Conservation (phyloP, 1,140 invertebrate genomes). For the Zelostemma sp. region DNA sequence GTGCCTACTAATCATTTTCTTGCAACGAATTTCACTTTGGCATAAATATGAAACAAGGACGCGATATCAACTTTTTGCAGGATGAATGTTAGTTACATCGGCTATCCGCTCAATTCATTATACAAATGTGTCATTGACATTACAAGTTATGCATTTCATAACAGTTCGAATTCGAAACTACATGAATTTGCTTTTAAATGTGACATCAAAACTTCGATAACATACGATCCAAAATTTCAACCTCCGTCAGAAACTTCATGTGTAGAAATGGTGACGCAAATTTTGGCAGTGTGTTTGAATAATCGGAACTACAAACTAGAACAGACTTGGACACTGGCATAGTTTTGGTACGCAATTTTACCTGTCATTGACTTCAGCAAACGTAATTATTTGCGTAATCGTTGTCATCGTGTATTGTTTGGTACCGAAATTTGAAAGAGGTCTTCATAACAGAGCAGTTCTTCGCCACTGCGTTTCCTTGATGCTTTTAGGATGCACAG, state of each 20-base stretch:
- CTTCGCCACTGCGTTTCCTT: constrained; percentile 57
- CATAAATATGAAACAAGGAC: too few species aligned
- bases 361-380: constrained; percentile 56
- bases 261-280: too few species aligned
- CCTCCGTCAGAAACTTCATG: constrained; percentile 22
- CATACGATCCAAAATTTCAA: constrained; percentile 21
- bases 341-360: constrained; percentile 59
- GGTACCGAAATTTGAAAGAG: too few species aligned
- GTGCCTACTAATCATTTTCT: too few species aligned
- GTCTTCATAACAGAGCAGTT: constrained; percentile 54
- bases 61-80: constrained; percentile 39
- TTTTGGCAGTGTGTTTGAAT: too few species aligned
- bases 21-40: too few species aligned
- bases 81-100: constrained; percentile 49
- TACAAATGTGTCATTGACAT: too few species aligned
- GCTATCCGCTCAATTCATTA: constrained; percentile 38
- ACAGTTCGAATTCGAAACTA: not conserved
- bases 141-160: constrained; percentile 8
- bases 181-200: constrained; percentile 16
- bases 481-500: constrained; percentile 41
- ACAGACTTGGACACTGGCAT: constrained; percentile 30
- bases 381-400: constrained; percentile 52
- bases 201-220: not conserved
- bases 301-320: constrained; percentile 1
- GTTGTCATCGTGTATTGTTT: constrained; percentile 52